Evolutionary conservation across 2,888 invertebrate species (phyloP).

Genomic region (Calameuta filiformis): DNA sequence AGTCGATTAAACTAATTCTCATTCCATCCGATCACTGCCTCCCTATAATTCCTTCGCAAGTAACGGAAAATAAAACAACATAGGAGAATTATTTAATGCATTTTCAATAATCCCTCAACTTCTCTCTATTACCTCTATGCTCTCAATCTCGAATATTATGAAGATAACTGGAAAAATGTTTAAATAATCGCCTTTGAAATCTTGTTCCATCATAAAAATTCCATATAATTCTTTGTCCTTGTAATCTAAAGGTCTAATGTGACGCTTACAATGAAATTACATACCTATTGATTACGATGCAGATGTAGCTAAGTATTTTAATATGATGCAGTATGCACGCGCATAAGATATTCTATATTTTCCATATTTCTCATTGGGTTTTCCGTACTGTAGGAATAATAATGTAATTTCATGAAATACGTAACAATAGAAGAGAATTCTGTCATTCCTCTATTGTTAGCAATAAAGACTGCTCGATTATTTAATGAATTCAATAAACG

Average conservation of each 20-base stretch:
- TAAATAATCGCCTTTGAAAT: neutral
- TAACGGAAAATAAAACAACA: neutral
- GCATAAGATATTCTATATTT: neutral
- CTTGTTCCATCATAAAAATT: neutral
- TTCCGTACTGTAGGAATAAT: neutral
- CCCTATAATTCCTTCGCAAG: neutral
- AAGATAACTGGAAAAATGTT: neutral
- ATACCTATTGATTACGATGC: neutral
- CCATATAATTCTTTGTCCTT: no score
- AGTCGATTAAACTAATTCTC: constrained; percentile 76
- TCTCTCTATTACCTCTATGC: neutral
- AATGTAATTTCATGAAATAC: neutral
- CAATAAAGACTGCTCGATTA: neutral
- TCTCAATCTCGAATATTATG: neutral
- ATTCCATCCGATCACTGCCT: constrained; percentile 6
- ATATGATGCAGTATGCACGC: neutral
- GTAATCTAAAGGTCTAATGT: no score
- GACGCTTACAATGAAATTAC: neutral
- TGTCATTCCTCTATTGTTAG: neutral
- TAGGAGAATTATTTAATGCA: neutral
- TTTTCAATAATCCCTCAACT: neutral
- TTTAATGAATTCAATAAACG: neutral
- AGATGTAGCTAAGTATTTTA: neutral
- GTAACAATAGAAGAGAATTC: neutral
- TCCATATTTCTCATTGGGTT: neutral